These are phyloP conservation scores for Geotrupes spiniger DNA, from an alignment of 2,888 invertebrate species.

Conservation along the genomic window DNA sequence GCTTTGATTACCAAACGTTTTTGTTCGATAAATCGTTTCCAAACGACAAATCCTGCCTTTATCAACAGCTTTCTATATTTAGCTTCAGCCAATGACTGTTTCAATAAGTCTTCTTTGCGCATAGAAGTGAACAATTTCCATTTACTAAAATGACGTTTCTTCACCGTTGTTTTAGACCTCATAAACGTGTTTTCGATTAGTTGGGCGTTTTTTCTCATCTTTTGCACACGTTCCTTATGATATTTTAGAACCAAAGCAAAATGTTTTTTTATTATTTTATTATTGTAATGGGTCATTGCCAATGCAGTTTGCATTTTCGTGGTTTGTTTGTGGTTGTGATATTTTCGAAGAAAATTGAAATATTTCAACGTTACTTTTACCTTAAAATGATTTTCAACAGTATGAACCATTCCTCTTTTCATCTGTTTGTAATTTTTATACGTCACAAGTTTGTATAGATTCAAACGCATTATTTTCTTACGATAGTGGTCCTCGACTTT, in stretches of 20 bases:
- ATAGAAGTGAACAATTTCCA: conserved; percentile 21
- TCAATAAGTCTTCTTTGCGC: conserved; percentile 1
- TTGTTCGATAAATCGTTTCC: not conserved
- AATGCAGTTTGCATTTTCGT: conserved; percentile 16
- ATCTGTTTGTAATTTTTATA: conserved; percentile 10
- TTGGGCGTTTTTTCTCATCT: conserved; percentile 6
- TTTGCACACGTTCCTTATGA: conserved; percentile 1
- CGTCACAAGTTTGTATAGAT: conserved; percentile 10
- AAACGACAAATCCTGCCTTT: not conserved
- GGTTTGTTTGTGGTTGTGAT: conserved; percentile 8
- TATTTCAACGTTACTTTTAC: not conserved
- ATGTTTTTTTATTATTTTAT: conserved; percentile 12
- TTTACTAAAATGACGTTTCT: conserved; percentile 18
- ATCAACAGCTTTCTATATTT: conserved; percentile 1
- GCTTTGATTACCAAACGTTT: not conserved
- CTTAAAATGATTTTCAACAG: not conserved
- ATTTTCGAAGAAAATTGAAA: conserved; percentile 10
- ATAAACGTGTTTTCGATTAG: conserved; percentile 8
- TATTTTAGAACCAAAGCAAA: conserved; percentile 16
- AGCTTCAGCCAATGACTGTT: not conserved
- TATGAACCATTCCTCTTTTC: conserved; percentile 5
- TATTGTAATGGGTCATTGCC: conserved; percentile 10
- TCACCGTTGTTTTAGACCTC: conserved; percentile 11
- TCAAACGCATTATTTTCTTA: conserved; percentile 18
- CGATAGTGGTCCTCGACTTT: conserved; percentile 19